Evolutionary conservation across 2,888 invertebrate genomes (phyloP).

Genomic region (Chalcis sispes): DNA sequence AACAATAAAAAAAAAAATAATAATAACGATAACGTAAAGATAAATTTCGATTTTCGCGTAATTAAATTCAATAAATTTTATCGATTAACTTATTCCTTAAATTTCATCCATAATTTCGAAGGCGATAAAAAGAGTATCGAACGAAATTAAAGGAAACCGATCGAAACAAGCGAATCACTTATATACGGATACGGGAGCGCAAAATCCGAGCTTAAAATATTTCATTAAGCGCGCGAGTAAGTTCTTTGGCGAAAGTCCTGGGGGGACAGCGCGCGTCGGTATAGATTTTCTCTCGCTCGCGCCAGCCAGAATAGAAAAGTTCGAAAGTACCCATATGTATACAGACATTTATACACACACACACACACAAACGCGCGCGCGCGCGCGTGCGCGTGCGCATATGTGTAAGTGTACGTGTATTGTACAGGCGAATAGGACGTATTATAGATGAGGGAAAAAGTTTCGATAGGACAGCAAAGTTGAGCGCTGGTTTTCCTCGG

Average conservation of each 20-base stretch:
- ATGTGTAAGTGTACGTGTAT: slow-evolving; percentile 54
- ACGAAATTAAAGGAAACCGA: slow-evolving; percentile 35
- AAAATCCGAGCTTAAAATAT: slow-evolving; percentile 58
- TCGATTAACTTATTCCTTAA: too few species aligned
- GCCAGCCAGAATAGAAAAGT: too few species aligned
- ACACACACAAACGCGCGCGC: slow-evolving; percentile 23
- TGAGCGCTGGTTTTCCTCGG: slow-evolving; percentile 51
- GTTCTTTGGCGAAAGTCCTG: slow-evolving; percentile 33
- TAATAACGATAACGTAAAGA: neutral
- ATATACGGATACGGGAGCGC: slow-evolving; percentile 52
- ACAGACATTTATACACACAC: neutral
- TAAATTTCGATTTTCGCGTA: too few species aligned
- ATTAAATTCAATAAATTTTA: too few species aligned
- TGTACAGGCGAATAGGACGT: slow-evolving; percentile 46
- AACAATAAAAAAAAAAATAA: neutral
- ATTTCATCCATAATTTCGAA: too few species aligned
- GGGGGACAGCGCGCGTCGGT: neutral
- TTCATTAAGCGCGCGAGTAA: slow-evolving; percentile 36
- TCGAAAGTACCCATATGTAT: too few species aligned
- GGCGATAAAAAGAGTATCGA: too few species aligned
- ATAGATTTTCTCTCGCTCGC: neutral
- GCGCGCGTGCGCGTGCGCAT: slow-evolving; percentile 50
- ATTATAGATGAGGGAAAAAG: slow-evolving; percentile 63
- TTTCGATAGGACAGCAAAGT: slow-evolving; percentile 67
- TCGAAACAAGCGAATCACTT: slow-evolving; percentile 47